Evolutionary conservation across 2,113 vertebrate species (phyloP), one percentile per base, ranked within the genome.

Genomic region (Peromyscus californicus): DNA sequence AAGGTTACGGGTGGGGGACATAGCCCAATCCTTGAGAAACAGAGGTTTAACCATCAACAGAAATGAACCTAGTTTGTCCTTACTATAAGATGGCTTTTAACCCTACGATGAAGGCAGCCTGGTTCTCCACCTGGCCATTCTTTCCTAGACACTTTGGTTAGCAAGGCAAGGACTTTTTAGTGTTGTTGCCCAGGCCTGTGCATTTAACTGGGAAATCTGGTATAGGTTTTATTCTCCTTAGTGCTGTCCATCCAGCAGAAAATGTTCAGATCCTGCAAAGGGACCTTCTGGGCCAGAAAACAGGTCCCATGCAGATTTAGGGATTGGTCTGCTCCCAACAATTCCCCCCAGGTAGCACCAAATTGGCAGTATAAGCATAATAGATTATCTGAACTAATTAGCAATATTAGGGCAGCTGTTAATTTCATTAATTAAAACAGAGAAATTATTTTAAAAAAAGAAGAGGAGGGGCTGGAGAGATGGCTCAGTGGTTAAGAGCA

Each of bases 101-200:
- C 11, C 54, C 36, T 26, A 26, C 39, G 0, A 22, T 39, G 54
- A 54, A 83, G 80, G 54, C 54, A 83, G 36, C 36, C 54, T 22
- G 36, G 5, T 59, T 39, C 54, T 82, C 12, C 12, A 59, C 79
- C 36, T 0, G 0, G 97, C 98, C 98, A 96, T 97, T 95, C 92
- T 98, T 98, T 97, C 98, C 97, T 88, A 80, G 94, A 97, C 87
- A 93, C 82, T 98, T 98, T 98, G 97, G 96, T 97, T 97, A 97
- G 98, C 93, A 96, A 96, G 98, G 98, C 98, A 98, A 98, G 90
- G 96, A 93, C 97, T 98, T 89, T 98, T 97, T 48, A 96, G 96
- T 39, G 4, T 63, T 11, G 0, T 83, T 78, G 39, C 59, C 6
- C 82, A 97, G 92, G 91, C 69, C 26, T 17, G 13, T 19, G 13